Evolutionary conservation across 2,113 vertebrate species (phyloP).

Genomic region (Heterocephalus glaber): DNA sequence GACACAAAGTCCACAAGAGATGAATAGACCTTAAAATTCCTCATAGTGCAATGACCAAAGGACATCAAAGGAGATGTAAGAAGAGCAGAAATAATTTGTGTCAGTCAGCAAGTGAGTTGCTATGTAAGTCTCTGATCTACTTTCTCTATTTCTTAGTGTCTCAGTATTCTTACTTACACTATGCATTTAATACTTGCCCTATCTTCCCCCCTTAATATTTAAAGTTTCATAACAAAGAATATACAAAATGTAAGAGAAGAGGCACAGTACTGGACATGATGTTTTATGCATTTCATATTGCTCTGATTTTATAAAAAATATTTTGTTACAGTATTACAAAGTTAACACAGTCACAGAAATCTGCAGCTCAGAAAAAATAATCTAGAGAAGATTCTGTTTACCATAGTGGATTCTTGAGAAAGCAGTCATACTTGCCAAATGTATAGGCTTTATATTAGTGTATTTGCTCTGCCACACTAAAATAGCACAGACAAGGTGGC

Average conservation of each 20-base stretch:
- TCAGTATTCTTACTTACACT: neutral
- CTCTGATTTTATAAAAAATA: neutral
- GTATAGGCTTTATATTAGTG: neutral
- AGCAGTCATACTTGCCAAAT: neutral
- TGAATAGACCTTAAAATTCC: neutral
- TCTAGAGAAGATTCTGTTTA: neutral
- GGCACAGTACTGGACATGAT: neutral
- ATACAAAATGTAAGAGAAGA: neutral
- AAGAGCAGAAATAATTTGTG: neutral
- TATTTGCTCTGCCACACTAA: too few species aligned
- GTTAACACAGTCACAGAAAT: neutral
- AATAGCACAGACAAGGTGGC: too few species aligned
- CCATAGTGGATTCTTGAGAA: neutral
- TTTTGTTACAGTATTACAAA: neutral
- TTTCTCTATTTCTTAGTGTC: neutral
- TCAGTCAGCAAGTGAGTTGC: neutral
- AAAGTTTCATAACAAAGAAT: conserved; percentile 13
- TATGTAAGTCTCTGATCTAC: neutral
- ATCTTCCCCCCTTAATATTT: neutral
- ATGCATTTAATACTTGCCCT: neutral
- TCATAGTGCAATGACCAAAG: too few species aligned
- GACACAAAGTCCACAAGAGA: neutral
- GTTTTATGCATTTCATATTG: neutral
- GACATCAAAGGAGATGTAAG: neutral
- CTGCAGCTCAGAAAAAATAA: neutral